Evolutionary conservation across 1,140 invertebrate species (phyloP).

Genomic region (Cotesia vestalis): DNA sequence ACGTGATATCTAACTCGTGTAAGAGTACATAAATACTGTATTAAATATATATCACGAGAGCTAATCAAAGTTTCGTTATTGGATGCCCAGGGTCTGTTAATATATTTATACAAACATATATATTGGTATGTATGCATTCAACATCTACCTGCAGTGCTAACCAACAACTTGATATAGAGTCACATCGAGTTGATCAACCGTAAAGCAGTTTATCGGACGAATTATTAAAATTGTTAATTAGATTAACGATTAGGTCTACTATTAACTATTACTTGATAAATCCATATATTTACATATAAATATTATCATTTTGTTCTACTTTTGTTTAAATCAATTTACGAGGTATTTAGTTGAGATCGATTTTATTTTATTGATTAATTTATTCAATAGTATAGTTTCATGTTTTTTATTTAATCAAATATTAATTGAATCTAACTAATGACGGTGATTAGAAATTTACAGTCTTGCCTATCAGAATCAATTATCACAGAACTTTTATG

Average conservation of each 20-base stretch:
- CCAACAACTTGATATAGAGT: not conserved
- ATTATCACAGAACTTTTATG: too few species aligned
- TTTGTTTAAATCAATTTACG: not conserved
- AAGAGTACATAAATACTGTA: not conserved
- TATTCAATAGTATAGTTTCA: too few species aligned
- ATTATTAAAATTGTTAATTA: constrained; percentile 26
- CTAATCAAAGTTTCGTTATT: constrained; percentile 21
- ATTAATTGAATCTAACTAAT: too few species aligned
- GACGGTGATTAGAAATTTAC: too few species aligned
- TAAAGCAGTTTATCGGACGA: not conserved
- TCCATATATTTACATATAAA: constrained; percentile 8
- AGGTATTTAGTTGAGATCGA: not conserved
- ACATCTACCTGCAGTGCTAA: not conserved
- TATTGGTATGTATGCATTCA: not conserved
- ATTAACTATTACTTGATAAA: not conserved
- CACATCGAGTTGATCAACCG: constrained; percentile 11
- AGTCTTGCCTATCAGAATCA: too few species aligned
- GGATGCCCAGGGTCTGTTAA: not conserved
- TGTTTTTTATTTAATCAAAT: too few species aligned
- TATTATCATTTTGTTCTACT: constrained; percentile 13
- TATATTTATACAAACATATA: not conserved
- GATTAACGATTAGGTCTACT: constrained; percentile 12
- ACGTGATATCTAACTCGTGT: not conserved
- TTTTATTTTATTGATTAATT: not conserved
- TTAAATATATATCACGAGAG: constrained; percentile 14